Conservation (phyloP, 2,797 vertebrate species). For the Pipistrellus pygmaeus region DNA sequence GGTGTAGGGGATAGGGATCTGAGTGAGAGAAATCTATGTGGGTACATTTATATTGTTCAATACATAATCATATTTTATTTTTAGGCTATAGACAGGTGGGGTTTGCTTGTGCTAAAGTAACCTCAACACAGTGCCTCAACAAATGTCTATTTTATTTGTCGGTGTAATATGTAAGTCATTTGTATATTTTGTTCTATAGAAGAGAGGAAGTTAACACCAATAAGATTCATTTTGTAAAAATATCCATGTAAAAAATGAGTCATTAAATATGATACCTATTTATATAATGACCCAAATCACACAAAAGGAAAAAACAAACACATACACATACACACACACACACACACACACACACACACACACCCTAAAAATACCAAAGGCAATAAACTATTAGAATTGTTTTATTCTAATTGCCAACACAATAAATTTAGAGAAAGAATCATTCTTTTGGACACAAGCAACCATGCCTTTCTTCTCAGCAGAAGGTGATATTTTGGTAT, state of each 20-base stretch:
- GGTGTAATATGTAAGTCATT: background rate
- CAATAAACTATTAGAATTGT: background rate
- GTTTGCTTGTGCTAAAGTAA: background rate
- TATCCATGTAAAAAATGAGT: background rate
- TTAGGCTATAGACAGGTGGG: background rate
- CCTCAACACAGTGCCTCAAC: background rate
- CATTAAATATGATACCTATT: background rate
- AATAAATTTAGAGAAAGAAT: conserved; percentile 20
- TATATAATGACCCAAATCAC: background rate
- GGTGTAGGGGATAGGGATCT: background rate
- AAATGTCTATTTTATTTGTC: background rate
- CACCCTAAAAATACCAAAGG: background rate
- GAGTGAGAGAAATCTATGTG: background rate
- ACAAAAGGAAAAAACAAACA: background rate
- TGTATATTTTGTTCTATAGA: background rate
- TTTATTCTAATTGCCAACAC: background rate
- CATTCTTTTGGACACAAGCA: background rate
- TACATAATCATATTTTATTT: background rate
- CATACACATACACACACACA: too few species aligned
- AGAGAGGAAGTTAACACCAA: background rate
- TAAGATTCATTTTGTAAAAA: background rate
- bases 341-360: too few species aligned
- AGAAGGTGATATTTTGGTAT: conserved; percentile 55
- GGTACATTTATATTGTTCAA: background rate
- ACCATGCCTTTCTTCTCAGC: conserved; percentile 1